Evolutionary conservation across 2,888 invertebrate species (phyloP), one percentile per base, ranked within the genome.

Genomic region (Mesorhabditis sp.): DNA sequence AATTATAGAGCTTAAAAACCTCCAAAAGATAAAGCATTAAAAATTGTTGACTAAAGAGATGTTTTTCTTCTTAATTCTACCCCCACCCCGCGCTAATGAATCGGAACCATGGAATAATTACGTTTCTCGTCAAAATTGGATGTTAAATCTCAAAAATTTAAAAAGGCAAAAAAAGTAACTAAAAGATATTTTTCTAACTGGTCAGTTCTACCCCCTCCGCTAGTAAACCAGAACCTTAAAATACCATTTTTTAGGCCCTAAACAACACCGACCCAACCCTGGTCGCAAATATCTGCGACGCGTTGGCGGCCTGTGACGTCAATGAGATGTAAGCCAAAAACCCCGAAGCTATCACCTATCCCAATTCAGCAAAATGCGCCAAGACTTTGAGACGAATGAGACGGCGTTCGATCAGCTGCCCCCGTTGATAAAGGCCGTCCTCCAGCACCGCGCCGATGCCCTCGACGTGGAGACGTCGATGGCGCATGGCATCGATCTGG

Each of bases 321-420:
- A 74, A 76, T 50, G 77, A 80, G 43, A 79, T 82, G 81, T 81
- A 64, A 72, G 28, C 28, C 28, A 2, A 28, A 66, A 69, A 15
- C 70, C 61, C 10, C 15, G n/a, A 61, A 70, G 69, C 15, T 70
- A 65, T 7, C 65, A 45, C 28, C 28, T 2, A 28, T 58, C 45
- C 50, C 70, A 70, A 58, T 71, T 66, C 42, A 72, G 75, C 43
- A 43, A 72, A 42, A 67, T 72, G 42, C 75, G 75, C 50, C 50
- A 72, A 43, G 74, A 76, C 28, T 69, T 67, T 15, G 80, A 80
- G 65, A 73, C 64, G 42, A 80, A 81, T 58, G 81, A 81, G 65
- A 45, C 80, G 28, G 76, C 73, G 7, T 50, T 77, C 7, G 69
- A 75, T 45, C 66, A 75, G 42, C 68, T 81, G 66, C 78, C 77